Evolutionary conservation across 2,888 invertebrate genomes (phyloP), one percentile per base, ranked within the genome.

Genomic region (Plusia festucae): DNA sequence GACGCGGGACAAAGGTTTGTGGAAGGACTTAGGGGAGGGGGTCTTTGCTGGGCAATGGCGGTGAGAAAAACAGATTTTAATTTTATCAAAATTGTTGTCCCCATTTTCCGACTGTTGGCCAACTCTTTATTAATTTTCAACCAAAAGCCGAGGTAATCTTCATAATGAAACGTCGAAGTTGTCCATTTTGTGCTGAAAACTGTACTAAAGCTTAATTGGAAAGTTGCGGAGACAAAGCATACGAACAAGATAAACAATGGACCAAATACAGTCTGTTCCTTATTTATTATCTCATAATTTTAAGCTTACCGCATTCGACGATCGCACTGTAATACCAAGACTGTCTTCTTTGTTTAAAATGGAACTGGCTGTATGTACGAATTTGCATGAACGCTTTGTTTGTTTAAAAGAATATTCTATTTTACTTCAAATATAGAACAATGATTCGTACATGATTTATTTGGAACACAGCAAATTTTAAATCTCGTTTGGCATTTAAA

Each of bases 151-250:
- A 46, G 46, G 46, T 49, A 49, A 49, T 49, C 46, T 49, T 49
- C 20, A 49, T 49, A 49, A 49, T 49, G 46, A 49, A 49, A 49
- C 46, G 18, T 49, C 46, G 46, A 49, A 49, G 46, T 49, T 49
- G 46, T 49, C 46, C 20, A 49, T 49, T 49, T 49, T 49, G 46
- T 11, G 46, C 46, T 20, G 46, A 11, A 49, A 49, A 49, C 46
- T 49, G 4, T 16, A n/a, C n/a, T 4, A 20, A 49, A 49, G 46
- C 46, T 49, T 49, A 49, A 49, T 49, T 49, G 46, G 18, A 49
- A 49, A 49, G 46, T 49, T 49, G 20, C 20, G 18, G 46, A 49
- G 11, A 49, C 46, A 49, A 49, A 49, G 46, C 46, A 20, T 49
- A 9, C 18, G 11, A 20, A 49, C 18, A 9, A 20, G 18, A 49